Evolutionary conservation across 1,140 invertebrate genomes (phyloP), one percentile per base, ranked within the genome.

Genomic region (Drosophila fuyamai): DNA sequence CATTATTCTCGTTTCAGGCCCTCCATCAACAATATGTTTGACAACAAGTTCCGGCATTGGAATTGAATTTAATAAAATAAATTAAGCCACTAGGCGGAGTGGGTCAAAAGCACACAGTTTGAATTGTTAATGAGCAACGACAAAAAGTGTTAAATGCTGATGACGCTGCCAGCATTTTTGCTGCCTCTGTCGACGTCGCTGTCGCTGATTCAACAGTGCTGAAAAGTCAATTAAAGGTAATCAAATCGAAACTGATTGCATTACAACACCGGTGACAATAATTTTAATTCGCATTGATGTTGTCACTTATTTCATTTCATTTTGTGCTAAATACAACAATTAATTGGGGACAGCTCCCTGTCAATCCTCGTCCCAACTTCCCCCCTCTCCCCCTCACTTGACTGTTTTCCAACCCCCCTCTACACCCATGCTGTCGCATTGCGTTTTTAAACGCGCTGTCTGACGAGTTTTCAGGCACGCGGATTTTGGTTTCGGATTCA

Each of bases 221-320:
- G 77, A 90, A 89, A 89, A 89, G 85, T 89, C 80, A 89, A 89
- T 89, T 89, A 89, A 89, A 89, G 84, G 84, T 89, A 89, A 89
- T 89, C 81, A 84, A 89, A 89, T 89, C 85, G 77, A 81, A 81
- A 82, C 76, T 79, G 79, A 82, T 88, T 88, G 76, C 83, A 82
- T 86, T 86, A 82, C 79, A 82, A 57, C 62, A 56, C 48, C 62
- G 71, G 50, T 47, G 68, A 76, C 72, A 77, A 85, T 84, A 62
- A 83, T 77, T 78, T 77, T 74, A 74, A 66, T 78, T 43, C 62
- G 41, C 75, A 66, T 78, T 82, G 80, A 76, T 76, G 48, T 63
- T 55, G 58, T 65, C 68, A 67, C 55, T 63, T 75, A 48, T 57
- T 79, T 44, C 53, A 75, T 83, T 76, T 66, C 46, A 50, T 48